These are phyloP conservation scores for Leptinotarsa juncta DNA, from an alignment of 2,888 invertebrate species.

Conservation along the genomic window DNA sequence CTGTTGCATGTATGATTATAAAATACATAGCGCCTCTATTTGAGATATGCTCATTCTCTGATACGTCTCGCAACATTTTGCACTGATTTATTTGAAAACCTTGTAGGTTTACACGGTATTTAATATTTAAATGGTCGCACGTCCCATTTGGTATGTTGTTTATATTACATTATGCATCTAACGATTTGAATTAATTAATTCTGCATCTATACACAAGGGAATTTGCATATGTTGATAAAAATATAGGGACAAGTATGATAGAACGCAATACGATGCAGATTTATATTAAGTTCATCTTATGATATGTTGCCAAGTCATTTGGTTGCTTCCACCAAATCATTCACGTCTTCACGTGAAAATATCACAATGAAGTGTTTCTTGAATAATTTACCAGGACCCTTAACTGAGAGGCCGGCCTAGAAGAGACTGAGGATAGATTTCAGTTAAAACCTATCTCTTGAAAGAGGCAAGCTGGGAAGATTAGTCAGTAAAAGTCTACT, in stretches of 20 bases:
- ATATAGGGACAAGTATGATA: slow-evolving; percentile 27
- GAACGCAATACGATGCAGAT: slow-evolving; percentile 20
- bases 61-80: neutral
- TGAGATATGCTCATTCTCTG: too few relatives aligned
- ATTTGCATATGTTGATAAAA: slow-evolving; percentile 35
- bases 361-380: too few relatives aligned
- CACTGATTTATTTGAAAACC: slow-evolving; percentile 26
- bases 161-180: slow-evolving; percentile 34
- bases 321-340: too few relatives aligned
- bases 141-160: slow-evolving; percentile 36
- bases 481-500: too few relatives aligned
- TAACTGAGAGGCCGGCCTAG: too few relatives aligned
- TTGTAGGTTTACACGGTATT: slow-evolving; percentile 25
- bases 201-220: slow-evolving; percentile 25
- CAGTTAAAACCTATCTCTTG: too few relatives aligned
- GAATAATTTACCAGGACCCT: too few relatives aligned
- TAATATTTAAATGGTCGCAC: slow-evolving; percentile 38
- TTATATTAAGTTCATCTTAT: slow-evolving; percentile 17
- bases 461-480: too few relatives aligned
- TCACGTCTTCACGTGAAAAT: neutral
- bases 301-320: slow-evolving; percentile 17
- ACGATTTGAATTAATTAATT: slow-evolving; percentile 36
- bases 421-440: too few relatives aligned
- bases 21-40: too few relatives aligned
- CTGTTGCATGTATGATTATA: too few relatives aligned